Conservation (phyloP, 1,140 invertebrate species). For the Apis florea region DNA sequence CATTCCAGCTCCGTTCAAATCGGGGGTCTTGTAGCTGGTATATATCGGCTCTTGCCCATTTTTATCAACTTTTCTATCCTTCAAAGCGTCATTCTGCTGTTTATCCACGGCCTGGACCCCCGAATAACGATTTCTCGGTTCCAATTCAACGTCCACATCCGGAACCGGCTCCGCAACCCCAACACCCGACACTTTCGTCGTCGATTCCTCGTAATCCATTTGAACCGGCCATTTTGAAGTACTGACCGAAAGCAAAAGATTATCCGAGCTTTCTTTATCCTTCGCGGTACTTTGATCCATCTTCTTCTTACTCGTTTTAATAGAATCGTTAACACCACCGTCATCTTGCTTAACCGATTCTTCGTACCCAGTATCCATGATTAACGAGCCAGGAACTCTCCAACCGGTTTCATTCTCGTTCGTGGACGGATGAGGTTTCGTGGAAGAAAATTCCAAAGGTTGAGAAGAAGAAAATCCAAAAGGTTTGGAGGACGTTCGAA, state of each 20-base stretch:
- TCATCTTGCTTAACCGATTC: background rate
- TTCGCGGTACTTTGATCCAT: background rate
- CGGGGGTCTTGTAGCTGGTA: conserved; percentile 85
- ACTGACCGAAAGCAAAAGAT: background rate
- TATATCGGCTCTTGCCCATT: conserved; percentile 80
- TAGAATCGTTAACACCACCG: background rate
- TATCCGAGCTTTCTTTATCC: background rate
- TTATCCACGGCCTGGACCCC: conserved; percentile 56
- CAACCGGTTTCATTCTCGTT: conserved; percentile 27
- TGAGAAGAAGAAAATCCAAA: background rate
- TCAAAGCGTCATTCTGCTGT: conserved; percentile 40
- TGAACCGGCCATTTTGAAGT: background rate
- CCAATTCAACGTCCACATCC: conserved; percentile 72
- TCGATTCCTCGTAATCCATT: conserved; percentile 24
- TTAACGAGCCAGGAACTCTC: background rate
- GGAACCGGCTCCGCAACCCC: conserved; percentile 75
- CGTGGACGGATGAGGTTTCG: conserved; percentile 17
- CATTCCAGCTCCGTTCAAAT: conserved; percentile 76
- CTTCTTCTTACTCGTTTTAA: background rate
- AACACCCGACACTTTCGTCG: conserved; percentile 63
- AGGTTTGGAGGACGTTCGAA: conserved; percentile 63
- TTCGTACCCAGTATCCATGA: background rate
- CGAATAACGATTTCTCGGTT: conserved; percentile 70
- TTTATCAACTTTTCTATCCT: conserved; percentile 50
- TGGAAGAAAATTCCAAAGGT: background rate